Evolutionary conservation across 2,113 vertebrate species (phyloP).

Genomic region (Zeus faber): DNA sequence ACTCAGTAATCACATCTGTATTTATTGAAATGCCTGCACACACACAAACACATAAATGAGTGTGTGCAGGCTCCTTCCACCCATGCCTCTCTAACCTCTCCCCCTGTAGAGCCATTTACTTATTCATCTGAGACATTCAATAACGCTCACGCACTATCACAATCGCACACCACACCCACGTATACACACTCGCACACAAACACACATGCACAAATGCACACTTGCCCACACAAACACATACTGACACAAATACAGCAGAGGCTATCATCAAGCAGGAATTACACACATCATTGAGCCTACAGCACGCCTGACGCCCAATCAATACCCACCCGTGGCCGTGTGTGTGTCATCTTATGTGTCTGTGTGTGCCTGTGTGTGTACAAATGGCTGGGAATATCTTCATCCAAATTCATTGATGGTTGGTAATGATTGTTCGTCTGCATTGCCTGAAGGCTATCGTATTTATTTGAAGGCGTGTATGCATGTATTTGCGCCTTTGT

Average conservation of each 20-base stretch:
- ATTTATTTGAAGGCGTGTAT: constrained; percentile 41
- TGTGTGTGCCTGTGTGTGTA: constrained; percentile 2
- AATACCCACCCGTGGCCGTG: constrained; percentile 45
- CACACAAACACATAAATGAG: constrained; percentile 12
- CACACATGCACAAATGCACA: constrained; percentile 5
- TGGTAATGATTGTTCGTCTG: constrained; percentile 62
- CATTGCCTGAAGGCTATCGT: constrained; percentile 51
- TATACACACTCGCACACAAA: neutral
- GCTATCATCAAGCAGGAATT: constrained; percentile 68
- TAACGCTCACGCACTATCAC: constrained; percentile 49
- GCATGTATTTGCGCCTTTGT: constrained; percentile 40
- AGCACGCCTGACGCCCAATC: constrained; percentile 55
- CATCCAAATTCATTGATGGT: constrained; percentile 57
- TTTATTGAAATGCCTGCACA: constrained; percentile 19
- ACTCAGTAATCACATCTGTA: constrained; percentile 37
- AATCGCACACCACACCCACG: constrained; percentile 18
- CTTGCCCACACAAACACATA: constrained; percentile 2
- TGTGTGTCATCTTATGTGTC: neutral
- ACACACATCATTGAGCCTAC: constrained; percentile 66
- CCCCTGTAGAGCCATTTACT: constrained; percentile 60
- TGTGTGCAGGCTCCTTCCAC: constrained; percentile 54
- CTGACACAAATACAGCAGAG: constrained; percentile 28
- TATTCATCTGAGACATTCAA: constrained; percentile 68
- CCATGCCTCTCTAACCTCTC: constrained; percentile 51
- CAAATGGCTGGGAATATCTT: constrained; percentile 46